phyloP scores from a whole-genome alignment of 2,797 vertebrate species.

The Gymnothorax reevesii region DNA sequence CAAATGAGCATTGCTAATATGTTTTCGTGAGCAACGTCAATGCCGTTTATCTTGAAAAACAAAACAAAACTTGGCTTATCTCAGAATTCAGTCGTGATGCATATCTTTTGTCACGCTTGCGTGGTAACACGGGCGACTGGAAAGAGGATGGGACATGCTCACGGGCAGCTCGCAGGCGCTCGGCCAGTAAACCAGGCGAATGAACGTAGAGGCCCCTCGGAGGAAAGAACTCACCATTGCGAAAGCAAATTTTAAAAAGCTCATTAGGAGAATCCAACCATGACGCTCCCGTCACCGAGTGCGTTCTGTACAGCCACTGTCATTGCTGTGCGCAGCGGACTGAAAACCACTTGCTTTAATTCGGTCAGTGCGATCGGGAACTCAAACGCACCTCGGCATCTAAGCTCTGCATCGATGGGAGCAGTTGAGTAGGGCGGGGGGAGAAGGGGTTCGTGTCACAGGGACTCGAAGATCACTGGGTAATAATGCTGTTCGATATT shows the following conservation, averaged over 20 bases:
- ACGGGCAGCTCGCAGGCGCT: neutral
- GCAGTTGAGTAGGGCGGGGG: neutral
- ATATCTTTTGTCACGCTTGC: neutral
- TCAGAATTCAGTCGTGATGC: neutral
- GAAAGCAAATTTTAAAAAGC: slow-evolving; percentile 16
- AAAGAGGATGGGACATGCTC: neutral
- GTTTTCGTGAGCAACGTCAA: slow-evolving; percentile 4
- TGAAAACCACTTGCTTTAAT: slow-evolving; percentile 9
- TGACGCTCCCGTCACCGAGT: neutral
- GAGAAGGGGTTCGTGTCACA: neutral
- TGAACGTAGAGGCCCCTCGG: neutral
- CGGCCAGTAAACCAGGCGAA: neutral
- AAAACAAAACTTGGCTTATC: neutral
- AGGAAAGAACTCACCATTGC: neutral
- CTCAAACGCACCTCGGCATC: neutral
- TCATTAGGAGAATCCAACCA: slow-evolving; percentile 10
- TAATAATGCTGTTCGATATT: slow-evolving; percentile 70
- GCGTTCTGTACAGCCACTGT: neutral
- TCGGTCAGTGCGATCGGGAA: neutral
- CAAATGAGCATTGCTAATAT: neutral
- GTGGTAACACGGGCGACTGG: neutral
- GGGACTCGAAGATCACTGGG: slow-evolving; percentile 44
- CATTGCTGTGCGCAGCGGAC: neutral
- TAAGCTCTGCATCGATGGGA: neutral
- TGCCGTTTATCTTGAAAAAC: slow-evolving; percentile 8